Evolutionary conservation across 1,140 invertebrate genomes (phyloP), one percentile per base, ranked within the genome.

Genomic region (Orius insidiosus): DNA sequence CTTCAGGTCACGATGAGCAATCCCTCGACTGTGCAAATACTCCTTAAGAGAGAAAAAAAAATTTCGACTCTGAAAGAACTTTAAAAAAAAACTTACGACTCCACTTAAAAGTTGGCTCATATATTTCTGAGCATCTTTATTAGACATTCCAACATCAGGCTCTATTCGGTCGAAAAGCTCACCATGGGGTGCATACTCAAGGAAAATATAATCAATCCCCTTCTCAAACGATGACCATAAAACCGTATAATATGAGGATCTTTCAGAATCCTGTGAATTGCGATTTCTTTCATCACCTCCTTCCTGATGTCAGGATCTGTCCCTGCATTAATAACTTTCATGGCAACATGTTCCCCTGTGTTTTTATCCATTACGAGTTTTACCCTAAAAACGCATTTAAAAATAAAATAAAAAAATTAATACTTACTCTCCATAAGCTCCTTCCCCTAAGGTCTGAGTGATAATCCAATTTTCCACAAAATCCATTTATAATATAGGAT

Each of bases 81-180:
- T n/a, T n/a, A n/a, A n/a, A n/a, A n/a, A n/a, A 36, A 18, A 42
- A 65, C 66, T 62, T 56, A 69, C 67, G 11, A 92, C 72, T n/a
- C 84, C 87, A 54, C 64, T 63, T 46, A 95, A 71, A 14, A 98
- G 66, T 60, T 97, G 86, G 47, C 69, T 74, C 63, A 96, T 95
- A 64, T 85, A 94, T 74, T n/a, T 77, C 55, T 90, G 83, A n/a
- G 89, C 89, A 57, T 75, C 69, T 38, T 60, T 62, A 37, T 68
- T 65, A 33, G 75, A 65, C 89, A 97, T 95, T 48, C 94, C 94
- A 52, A 84, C 60, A 68, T 96, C 93, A 18, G 92, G 93, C 63
- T 97, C 90, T 55, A 98, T 98, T 63, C 82, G 72, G 66, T 98
- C 92, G 68, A 96, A 98, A 7, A 98, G 68, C 70, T 98, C 94